Base-by-base conservation (phyloP, 2,888 invertebrate species). In the Cancer borealis region DNA sequence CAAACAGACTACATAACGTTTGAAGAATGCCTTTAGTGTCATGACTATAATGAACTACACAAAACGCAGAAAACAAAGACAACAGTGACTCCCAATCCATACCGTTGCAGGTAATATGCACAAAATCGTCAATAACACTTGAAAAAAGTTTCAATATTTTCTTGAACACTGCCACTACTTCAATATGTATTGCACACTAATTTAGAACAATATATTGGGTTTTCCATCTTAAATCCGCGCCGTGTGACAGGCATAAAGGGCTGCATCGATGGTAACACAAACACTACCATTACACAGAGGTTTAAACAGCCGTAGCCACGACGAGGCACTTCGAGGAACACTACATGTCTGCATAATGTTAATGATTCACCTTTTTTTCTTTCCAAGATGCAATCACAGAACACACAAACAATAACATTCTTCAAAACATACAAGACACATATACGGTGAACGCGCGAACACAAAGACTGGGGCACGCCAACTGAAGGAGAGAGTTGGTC, bases 401-500 rank as follows among this genome's bases (percentile, higher is more conserved):
- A 73, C 73, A 73, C 73, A 60, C 17, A 60, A 21, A 17, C 60
- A 5, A 60, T 60, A 4, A 5, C 60, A 73, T 26, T 73, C n/a
- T 8, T 73, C 73, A n/a, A 73, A 73, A 73, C 73, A 26, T 26
- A 73, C 73, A 26, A 26, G n/a, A 21, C n/a, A 73, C 54, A 54
- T 54, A 54, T n/a, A 73, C 73, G 26, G 73, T 26, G 73, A n/a
- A 73, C 73, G 73, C 73, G 73, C 73, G 73, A 73, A 10, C 73
- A 73, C 73, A 73, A 73, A 6, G 73, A 26, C 26, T 73, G 73
- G 26, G 10, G 73, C 73, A 73, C 73, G 73, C 73, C 73, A 73
- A 73, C 73, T 73, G 73, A 73, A 73, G 26, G 73, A 73, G 73
- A 73, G 73, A 73, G 73, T 73, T 73, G 73, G 73, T 73, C 73